Percentiles rank a stretch among this genome's conserved stretches.
These are phyloP conservation scores for Syrrhaptes paradoxus DNA, from an alignment of 2,113 vertebrate genomes.

Conservation along the genomic window DNA sequence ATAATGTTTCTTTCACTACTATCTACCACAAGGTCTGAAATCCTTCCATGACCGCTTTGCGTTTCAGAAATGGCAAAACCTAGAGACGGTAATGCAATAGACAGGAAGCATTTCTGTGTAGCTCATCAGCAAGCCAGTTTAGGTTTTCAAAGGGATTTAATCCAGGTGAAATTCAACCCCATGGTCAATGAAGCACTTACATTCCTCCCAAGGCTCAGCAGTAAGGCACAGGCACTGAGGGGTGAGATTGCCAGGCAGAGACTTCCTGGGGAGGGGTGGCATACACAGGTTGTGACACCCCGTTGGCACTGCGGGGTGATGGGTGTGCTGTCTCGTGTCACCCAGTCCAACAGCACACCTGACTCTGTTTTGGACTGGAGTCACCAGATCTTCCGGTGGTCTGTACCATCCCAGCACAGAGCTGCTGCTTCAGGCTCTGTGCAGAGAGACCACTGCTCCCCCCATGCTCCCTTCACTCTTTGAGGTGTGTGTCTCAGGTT, in stretches of 20 bases:
- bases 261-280: neutral
- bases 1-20: slow-evolving; percentile 22
- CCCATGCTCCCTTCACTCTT: neutral
- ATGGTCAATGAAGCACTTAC: slow-evolving; percentile 19
- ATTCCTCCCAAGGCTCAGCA: slow-evolving; percentile 19
- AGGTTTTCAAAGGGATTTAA: slow-evolving; percentile 56
- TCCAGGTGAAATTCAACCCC: neutral
- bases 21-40: slow-evolving; percentile 7
- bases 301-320: fast-evolving
- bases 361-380: neutral
- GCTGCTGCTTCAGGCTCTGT: neutral
- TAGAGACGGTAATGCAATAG: neutral
- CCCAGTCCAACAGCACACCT: neutral
- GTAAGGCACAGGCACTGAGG: fast-evolving
- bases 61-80: slow-evolving; percentile 21
- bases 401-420: fast-evolving
- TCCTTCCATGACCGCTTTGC: neutral
- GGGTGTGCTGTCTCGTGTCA: neutral
- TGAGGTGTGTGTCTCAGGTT: neutral
- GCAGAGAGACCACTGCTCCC: neutral
- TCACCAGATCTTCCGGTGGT: neutral
- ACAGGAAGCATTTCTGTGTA: slow-evolving; percentile 40
- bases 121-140: slow-evolving; percentile 37
- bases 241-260: neutral
- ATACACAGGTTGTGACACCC: neutral